Evolutionary conservation across 1,140 invertebrate species (phyloP).

Genomic region (Saccostrea cuccullata): DNA sequence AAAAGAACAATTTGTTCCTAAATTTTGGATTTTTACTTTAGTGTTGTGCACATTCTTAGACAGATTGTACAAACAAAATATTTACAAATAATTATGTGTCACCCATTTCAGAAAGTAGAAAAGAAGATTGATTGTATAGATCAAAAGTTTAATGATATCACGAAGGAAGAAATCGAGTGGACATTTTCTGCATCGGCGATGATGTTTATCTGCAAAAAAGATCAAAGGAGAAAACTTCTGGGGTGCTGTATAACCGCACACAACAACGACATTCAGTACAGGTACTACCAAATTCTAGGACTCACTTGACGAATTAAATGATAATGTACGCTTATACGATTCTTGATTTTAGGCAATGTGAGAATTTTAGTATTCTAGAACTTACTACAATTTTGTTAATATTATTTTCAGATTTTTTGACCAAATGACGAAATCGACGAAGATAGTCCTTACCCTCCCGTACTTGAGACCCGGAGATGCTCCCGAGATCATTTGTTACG

Average conservation of each 20-base stretch:
- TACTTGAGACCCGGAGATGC: background rate
- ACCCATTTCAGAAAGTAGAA: background rate
- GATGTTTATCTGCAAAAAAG: background rate
- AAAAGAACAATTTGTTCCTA: too few species aligned
- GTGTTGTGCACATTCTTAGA: background rate
- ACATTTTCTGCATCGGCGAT: background rate
- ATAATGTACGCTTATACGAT: too few species aligned
- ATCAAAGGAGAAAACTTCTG: background rate
- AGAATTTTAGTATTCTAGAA: background rate
- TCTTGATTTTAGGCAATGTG: too few species aligned
- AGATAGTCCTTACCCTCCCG: background rate
- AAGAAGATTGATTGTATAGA: conserved; percentile 11
- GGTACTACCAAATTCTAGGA: background rate
- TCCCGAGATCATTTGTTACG: background rate
- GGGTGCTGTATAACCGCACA: background rate
- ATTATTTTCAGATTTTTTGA: conserved; percentile 18
- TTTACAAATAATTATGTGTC: background rate
- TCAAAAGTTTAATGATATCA: conserved; percentile 12
- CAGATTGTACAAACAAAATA: background rate
- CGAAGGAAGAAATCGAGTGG: conserved; percentile 10
- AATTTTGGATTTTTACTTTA: too few species aligned
- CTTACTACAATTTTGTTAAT: background rate
- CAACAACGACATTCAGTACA: background rate
- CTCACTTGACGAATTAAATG: too few species aligned
- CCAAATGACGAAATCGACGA: background rate